Conservation (phyloP, 2,888 invertebrate species). For the Archips xylosteana region DNA sequence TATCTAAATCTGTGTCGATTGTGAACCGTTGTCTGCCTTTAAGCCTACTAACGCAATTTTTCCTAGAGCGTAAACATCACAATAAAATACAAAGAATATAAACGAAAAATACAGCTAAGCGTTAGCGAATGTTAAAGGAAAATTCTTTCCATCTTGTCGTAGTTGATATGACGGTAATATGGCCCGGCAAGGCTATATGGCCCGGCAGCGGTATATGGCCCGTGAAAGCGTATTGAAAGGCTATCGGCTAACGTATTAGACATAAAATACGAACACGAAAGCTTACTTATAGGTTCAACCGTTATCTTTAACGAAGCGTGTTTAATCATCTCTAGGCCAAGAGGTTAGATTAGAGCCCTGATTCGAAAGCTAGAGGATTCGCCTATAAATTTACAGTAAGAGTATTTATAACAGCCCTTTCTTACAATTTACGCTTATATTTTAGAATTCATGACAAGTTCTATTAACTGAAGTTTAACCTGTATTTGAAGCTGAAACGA, state of each 20-base stretch:
- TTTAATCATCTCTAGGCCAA: neutral
- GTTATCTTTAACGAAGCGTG: conserved; percentile 36
- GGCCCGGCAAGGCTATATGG: conserved; percentile 54
- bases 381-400: no score
- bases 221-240: conserved; percentile 64
- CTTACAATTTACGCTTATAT: no score
- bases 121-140: conserved; percentile 15
- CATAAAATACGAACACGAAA: conserved; percentile 64
- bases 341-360: neutral
- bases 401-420: no score
- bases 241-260: conserved; percentile 26
- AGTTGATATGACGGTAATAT: conserved; percentile 43
- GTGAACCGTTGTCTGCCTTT: neutral
- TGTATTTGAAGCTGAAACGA: neutral
- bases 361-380: neutral
- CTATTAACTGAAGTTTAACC: neutral
- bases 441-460: no score
- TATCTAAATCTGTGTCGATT: neutral
- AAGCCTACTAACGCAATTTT: neutral
- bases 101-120: conserved; percentile 16
- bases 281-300: conserved; percentile 56
- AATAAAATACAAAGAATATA: neutral
- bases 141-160: conserved; percentile 23
- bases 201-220: conserved; percentile 57
- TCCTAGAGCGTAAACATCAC: neutral